These are phyloP conservation scores for Poecilia velifera DNA, from an alignment of 2,797 vertebrate species.

Conservation along the genomic window DNA sequence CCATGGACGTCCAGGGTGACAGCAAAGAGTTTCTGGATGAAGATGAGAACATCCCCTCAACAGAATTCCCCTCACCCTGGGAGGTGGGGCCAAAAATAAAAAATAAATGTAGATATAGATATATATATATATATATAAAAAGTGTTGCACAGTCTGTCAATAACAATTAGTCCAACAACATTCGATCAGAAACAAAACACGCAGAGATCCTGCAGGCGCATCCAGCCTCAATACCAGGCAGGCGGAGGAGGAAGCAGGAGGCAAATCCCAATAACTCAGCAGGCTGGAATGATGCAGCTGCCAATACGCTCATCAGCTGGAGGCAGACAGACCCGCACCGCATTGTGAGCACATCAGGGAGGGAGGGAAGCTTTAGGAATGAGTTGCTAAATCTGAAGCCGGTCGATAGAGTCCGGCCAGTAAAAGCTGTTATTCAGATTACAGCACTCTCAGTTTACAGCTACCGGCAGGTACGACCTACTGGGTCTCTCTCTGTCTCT, in stretches of 20 bases:
- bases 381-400: constrained; percentile 71
- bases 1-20: constrained; percentile 91
- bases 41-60: constrained; percentile 85
- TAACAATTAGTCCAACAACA: constrained; percentile 46
- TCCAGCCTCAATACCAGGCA: constrained; percentile 24
- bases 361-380: constrained; percentile 55
- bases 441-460: constrained; percentile 41
- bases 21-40: constrained; percentile 86
- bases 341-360: constrained; percentile 34
- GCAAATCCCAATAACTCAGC: constrained; percentile 74
- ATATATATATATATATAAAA: neutral
- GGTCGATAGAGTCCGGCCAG: constrained; percentile 66
- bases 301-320: constrained; percentile 73
- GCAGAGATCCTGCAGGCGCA: constrained; percentile 24
- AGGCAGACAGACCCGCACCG: constrained; percentile 54
- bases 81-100: constrained; percentile 29
- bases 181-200: constrained; percentile 33
- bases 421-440: constrained; percentile 75
- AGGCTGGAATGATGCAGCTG: constrained; percentile 74
- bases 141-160: constrained; percentile 51
- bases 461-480: constrained; percentile 52
- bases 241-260: constrained; percentile 43
- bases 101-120: neutral
- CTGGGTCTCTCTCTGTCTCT: neutral
- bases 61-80: constrained; percentile 33